Conservation (phyloP, 2,797 vertebrate species). For the Scolopax rusticola region DNA sequence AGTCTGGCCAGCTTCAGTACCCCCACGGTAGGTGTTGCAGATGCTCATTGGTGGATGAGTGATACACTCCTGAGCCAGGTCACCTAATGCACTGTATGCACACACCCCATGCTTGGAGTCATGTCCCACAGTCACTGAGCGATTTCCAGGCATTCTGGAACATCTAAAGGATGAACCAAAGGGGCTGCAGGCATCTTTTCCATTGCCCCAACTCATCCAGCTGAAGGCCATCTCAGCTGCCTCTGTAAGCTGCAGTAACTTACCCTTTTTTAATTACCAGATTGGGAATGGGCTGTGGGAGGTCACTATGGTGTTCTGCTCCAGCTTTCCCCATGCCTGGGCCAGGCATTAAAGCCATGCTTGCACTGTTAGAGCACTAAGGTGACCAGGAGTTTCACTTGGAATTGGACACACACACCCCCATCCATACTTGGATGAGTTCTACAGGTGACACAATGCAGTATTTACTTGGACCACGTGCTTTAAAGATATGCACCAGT, state of each 20-base stretch:
- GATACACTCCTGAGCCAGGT: not conserved
- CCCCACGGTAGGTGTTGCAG: not conserved
- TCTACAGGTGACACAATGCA: not conserved
- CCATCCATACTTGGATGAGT: not conserved
- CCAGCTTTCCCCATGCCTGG: not conserved
- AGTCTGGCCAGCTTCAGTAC: not conserved
- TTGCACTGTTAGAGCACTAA: not conserved
- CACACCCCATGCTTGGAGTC: not conserved
- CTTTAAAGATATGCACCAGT: not conserved
- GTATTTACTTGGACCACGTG: not conserved
- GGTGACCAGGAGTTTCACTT: not conserved
- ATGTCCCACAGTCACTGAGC: not conserved
- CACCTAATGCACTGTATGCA: fast-evolving
- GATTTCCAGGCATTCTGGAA: not conserved
- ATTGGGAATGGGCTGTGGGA: not conserved
- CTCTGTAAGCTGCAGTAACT: not conserved
- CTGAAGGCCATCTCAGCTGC: not conserved
- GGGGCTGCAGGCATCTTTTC: not conserved
- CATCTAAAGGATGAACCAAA: not conserved
- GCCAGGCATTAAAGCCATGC: not conserved
- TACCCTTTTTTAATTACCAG: not conserved
- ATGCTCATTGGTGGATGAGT: fast-evolving
- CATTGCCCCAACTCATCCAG: not conserved
- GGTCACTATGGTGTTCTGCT: not conserved
- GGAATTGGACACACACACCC: not conserved